phyloP scores from a whole-genome alignment of 2,888 invertebrate genomes.

The Ephialtes manifestator region DNA sequence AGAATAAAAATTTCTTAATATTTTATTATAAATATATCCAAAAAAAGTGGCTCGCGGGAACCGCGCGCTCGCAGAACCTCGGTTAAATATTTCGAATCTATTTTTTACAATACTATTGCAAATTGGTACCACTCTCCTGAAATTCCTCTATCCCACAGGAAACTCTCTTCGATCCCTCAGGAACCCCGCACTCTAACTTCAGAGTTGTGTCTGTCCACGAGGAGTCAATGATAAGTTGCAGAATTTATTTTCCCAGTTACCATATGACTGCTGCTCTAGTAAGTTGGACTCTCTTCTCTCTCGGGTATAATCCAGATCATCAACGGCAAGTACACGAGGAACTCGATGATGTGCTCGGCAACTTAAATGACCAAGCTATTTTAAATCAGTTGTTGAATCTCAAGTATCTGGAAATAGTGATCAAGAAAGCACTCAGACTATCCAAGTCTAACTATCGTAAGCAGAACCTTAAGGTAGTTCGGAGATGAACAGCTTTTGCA shows the following conservation, averaged over 20 bases:
- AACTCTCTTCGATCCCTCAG: too few species aligned
- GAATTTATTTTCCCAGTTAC: conserved; percentile 82
- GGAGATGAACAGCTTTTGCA: too few species aligned
- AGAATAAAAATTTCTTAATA: too few species aligned
- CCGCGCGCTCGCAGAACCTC: too few species aligned
- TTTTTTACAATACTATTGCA: too few species aligned
- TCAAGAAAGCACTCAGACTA: conserved; percentile 88
- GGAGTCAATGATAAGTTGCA: not conserved
- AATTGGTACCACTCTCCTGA: too few species aligned
- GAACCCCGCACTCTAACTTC: too few species aligned
- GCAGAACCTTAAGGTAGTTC: conserved; percentile 85
- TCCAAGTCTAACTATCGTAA: conserved; percentile 87
- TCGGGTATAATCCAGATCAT: conserved; percentile 86
- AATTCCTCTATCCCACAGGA: too few species aligned
- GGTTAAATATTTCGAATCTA: too few species aligned
- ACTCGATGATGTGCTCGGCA: conserved; percentile 84
- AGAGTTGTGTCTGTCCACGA: not conserved
- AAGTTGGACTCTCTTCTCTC: conserved; percentile 86
- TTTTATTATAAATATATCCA: too few species aligned
- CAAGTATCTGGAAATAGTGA: conserved; percentile 87
- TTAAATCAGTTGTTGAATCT: conserved; percentile 83
- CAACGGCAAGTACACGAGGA: conserved; percentile 86
- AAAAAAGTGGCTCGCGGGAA: too few species aligned
- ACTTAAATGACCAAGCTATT: conserved; percentile 75
- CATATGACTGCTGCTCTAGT: conserved; percentile 87